phyloP scores from a whole-genome alignment of 1,140 invertebrate species.

The Heterodera carotae region DNA sequence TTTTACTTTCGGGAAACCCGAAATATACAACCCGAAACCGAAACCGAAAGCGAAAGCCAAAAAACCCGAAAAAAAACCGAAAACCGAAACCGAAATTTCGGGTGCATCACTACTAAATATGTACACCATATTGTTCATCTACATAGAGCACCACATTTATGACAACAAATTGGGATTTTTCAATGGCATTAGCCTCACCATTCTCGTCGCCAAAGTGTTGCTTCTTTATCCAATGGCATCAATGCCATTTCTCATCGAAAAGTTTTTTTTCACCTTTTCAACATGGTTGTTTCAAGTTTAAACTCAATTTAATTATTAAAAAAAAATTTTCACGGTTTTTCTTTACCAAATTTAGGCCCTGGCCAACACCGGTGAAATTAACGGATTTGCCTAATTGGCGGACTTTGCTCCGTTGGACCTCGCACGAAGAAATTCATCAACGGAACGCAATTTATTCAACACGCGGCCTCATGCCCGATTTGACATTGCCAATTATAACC shows the following conservation, averaged over 20 bases:
- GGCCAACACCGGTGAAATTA: background rate
- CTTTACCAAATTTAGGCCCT: background rate
- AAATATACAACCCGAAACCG: no score
- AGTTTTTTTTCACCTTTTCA: conserved; percentile 16
- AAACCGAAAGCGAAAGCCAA: no score
- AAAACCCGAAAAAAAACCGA: no score
- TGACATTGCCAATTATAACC: conserved; percentile 9
- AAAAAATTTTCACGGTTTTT: background rate
- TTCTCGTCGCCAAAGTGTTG: conserved; percentile 10
- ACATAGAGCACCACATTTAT: conserved; percentile 12
- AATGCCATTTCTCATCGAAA: conserved; percentile 11
- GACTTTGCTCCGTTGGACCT: background rate
- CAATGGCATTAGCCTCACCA: background rate
- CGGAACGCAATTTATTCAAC: background rate
- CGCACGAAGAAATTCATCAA: background rate
- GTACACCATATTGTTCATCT: background rate
- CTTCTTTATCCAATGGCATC: conserved; percentile 9
- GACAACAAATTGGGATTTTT: conserved; percentile 15
- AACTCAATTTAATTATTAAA: background rate
- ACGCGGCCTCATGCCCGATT: background rate
- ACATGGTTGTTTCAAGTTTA: background rate
- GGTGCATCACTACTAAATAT: no score
- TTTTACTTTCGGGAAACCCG: no score
- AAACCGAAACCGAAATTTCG: no score
- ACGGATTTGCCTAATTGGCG: background rate